phyloP scores from a whole-genome alignment of 2,888 invertebrate genomes.

The Drosophila cognata region DNA sequence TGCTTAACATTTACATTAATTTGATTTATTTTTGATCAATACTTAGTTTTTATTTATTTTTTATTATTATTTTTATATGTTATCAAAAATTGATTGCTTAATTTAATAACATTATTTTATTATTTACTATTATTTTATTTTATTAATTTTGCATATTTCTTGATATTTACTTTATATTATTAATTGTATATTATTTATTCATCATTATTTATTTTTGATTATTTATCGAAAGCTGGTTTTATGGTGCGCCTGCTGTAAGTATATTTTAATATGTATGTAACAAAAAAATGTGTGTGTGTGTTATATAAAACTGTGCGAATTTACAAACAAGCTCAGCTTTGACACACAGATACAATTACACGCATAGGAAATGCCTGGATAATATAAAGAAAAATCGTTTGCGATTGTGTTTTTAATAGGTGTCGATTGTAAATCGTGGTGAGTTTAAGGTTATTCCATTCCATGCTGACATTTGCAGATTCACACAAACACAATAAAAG shows the following conservation, averaged over 20 bases:
- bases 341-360: background rate
- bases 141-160: background rate
- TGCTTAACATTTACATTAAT: background rate
- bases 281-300: background rate
- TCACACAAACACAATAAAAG: background rate
- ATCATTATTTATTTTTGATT: background rate
- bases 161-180: background rate
- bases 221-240: background rate
- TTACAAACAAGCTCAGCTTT: background rate
- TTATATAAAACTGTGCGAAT: background rate
- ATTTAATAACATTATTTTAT: background rate
- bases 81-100: background rate
- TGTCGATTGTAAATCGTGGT: background rate
- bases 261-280: background rate
- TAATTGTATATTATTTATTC: background rate
- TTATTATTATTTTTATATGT: background rate
- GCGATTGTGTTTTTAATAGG: background rate
- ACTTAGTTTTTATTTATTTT: background rate
- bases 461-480: conserved; percentile 28
- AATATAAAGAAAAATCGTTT: background rate
- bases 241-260: background rate
- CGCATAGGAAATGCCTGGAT: background rate
- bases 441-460: conserved; percentile 15
- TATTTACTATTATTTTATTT: background rate
- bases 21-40: background rate